phyloP scores from a whole-genome alignment of 1,140 invertebrate genomes.

The Eriocheir sinensis region DNA sequence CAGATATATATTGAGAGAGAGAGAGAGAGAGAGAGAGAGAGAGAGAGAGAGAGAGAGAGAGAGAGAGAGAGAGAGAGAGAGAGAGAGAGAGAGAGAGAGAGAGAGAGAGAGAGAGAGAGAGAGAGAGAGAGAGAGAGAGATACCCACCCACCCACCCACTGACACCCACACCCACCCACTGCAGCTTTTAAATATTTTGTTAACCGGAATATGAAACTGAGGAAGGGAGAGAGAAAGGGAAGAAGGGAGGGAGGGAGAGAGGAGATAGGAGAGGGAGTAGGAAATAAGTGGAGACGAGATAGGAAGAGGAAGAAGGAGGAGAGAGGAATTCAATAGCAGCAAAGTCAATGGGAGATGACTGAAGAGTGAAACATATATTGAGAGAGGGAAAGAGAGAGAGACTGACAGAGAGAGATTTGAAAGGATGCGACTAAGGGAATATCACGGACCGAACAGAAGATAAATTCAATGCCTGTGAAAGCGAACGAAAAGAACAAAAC shows the following conservation, averaged over 20 bases:
- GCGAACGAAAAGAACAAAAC: neutral
- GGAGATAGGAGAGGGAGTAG: neutral
- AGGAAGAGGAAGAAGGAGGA: neutral
- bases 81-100: neutral
- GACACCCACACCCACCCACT: too few relatives aligned
- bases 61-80: neutral
- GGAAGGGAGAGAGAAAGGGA: neutral
- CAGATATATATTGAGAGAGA: too few relatives aligned
- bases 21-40: too few relatives aligned
- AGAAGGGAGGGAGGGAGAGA: neutral
- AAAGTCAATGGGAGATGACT: slow-evolving; percentile 23
- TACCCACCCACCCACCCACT: too few relatives aligned
- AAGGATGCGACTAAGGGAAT: neutral
- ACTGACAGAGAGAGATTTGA: neutral
- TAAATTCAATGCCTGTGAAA: neutral
- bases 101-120: neutral
- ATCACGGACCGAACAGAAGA: neutral
- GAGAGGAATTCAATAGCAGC: neutral
- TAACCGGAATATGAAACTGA: neutral
- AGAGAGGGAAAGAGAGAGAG: neutral
- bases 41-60: too few relatives aligned
- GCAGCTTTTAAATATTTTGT: neutral
- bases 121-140: too few relatives aligned
- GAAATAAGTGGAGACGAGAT: neutral
- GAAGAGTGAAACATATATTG: neutral